Base-by-base conservation (phyloP, 2,113 vertebrate species). In the Chaetodon trifascialis region DNA sequence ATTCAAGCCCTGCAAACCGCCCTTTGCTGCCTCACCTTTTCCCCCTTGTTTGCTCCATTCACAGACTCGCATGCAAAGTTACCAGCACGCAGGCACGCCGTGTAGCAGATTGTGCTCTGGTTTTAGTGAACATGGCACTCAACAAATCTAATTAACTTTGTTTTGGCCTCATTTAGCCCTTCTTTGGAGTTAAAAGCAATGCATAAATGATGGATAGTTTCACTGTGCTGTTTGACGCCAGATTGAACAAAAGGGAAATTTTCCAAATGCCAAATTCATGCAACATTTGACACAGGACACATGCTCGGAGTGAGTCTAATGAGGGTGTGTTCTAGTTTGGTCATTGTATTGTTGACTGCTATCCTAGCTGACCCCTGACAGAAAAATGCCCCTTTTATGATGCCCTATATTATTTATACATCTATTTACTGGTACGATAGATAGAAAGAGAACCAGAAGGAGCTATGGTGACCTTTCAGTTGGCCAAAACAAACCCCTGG, bases 1-100 rank as follows among this genome's bases (percentile, higher is more conserved):
- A 85, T 86, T 90, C 76, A 86, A n/a, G 51, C 9, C 30, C 16
- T 79, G 79, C 44, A 69, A 44, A 72, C 81, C 14, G 4, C 62
- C 71, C 58, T 83, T 74, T 44, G 1, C 52, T 79, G 87, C 77
- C 86, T 69, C 80, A 84, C 83, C 84, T 86, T 86, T 30, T 79
- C 80, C 47, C 80, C 46, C 60, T 42, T 65, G 71, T 68, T 64
- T 42, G n/a, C 68, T 83, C 58, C 46, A 21, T 71, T 73, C 55
- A 25, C 11, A 71, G 67, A 71, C 56, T 58, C 44, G 60, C 40
- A 63, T 49, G 40, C 56, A 34, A 71, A 73, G 0, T 42, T 47
- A 55, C 60, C 68, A 72, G 68, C 52, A 21, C 34, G 11, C 60
- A 77, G 49, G 63, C 77, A 68, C 82, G 75, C 49, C 54, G 42